Percentiles rank a stretch among this genome's conserved stretches.
These are phyloP conservation scores for Drosophila robusta DNA, from an alignment of 2,888 invertebrate species.

Conservation along the genomic window DNA sequence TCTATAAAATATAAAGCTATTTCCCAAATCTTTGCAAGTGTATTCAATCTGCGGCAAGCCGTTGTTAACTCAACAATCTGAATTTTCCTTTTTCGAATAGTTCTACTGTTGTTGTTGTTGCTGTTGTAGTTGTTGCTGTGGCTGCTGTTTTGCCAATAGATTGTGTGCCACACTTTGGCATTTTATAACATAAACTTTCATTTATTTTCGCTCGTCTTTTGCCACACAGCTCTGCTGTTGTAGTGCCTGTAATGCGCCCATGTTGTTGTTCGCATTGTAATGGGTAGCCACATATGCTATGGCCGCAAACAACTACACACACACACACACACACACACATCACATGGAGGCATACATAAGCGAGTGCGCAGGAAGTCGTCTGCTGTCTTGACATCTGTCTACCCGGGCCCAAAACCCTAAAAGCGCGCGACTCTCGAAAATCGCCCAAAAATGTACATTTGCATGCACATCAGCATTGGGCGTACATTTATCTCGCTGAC, in stretches of 20 bases:
- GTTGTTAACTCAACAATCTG: not conserved
- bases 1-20: not conserved
- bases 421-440: slow-evolving; percentile 42
- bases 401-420: slow-evolving; percentile 24
- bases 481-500: slow-evolving; percentile 72
- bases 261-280: slow-evolving; percentile 58
- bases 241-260: slow-evolving; percentile 65
- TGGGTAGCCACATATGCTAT: slow-evolving; percentile 59
- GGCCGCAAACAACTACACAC: slow-evolving; percentile 34
- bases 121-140: slow-evolving; percentile 19
- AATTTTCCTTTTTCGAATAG: slow-evolving; percentile 13
- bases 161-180: slow-evolving; percentile 78
- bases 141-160: slow-evolving; percentile 59
- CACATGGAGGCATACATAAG: slow-evolving; percentile 9
- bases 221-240: slow-evolving; percentile 45
- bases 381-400: slow-evolving; percentile 79
- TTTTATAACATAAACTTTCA: slow-evolving; percentile 82
- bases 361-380: slow-evolving; percentile 48
- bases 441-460: slow-evolving; percentile 69
- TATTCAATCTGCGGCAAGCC: not conserved
- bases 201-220: slow-evolving; percentile 72
- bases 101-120: slow-evolving; percentile 21
- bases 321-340: slow-evolving; percentile 18
- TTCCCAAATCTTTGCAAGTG: not conserved
- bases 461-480: slow-evolving; percentile 78